Evolutionary conservation across 1,140 invertebrate genomes (phyloP).

Genomic region (Gonioctena quinquepunctata): DNA sequence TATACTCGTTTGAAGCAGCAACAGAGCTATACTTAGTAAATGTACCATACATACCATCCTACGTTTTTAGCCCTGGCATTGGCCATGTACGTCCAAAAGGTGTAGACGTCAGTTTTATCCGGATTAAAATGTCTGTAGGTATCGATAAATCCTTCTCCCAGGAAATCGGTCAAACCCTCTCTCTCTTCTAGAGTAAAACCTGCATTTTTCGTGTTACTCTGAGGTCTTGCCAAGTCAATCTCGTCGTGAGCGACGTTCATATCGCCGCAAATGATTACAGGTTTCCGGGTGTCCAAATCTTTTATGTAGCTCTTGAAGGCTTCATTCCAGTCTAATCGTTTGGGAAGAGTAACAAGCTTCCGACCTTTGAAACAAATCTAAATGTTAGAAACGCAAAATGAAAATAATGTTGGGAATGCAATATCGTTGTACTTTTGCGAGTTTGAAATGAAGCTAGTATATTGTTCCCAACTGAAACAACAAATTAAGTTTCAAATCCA

Average conservation of each 20-base stretch:
- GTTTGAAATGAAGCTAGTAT: no score
- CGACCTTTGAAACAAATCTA: slow-evolving; percentile 62
- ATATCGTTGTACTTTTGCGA: no score
- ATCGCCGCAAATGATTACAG: slow-evolving; percentile 94
- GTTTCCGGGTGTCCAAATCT: slow-evolving; percentile 85
- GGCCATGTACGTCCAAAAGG: slow-evolving; percentile 92
- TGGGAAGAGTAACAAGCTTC: slow-evolving; percentile 83
- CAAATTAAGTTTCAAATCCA: no score
- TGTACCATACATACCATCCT: slow-evolving; percentile 94
- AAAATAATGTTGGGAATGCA: no score
- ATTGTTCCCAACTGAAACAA: no score
- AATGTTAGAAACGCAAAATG: slow-evolving; percentile 12
- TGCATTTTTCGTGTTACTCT: slow-evolving; percentile 89
- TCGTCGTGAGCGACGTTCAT: slow-evolving; percentile 96
- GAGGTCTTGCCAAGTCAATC: slow-evolving; percentile 95
- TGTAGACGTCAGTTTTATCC: slow-evolving; percentile 80
- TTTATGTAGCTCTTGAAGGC: slow-evolving; percentile 78
- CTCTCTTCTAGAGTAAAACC: slow-evolving; percentile 94
- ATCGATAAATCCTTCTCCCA: slow-evolving; percentile 83
- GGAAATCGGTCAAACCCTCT: slow-evolving; percentile 84
- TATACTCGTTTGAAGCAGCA: no score
- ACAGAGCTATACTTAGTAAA: no score
- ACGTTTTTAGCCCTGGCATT: slow-evolving; percentile 87
- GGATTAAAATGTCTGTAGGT: slow-evolving; percentile 89
- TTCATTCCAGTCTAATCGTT: slow-evolving; percentile 90